Base-by-base conservation (phyloP, 2,888 invertebrate species). In the Hyposoter didymator region DNA sequence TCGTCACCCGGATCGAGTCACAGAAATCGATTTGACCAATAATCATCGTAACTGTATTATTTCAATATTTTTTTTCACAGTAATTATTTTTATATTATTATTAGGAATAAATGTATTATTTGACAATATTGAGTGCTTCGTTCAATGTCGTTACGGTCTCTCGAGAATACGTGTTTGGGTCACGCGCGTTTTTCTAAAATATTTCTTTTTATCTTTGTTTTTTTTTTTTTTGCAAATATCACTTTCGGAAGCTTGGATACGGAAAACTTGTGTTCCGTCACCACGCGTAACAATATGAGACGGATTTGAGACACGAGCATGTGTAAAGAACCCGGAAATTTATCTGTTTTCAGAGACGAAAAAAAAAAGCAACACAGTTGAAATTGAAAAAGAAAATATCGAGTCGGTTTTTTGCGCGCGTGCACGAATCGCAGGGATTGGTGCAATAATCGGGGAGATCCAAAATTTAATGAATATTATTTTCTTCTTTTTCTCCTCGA, bases 361-460 rank as follows among this genome's bases (percentile, higher is more conserved):
- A 76, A 79, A 83, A 70, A 76, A 69, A 59, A 74, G 32, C 72
- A 55, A 55, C 47, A 59, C 75, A 52, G 22, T 64, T n/a, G 69
- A 78, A 78, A 49, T 75, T 43, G 32, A 28, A 22, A 14, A 49
- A 70, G 55, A 69, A 78, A 52, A 59, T 52, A 70, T 35, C 35
- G 43, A 70, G 55, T 19, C 35, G 47, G 35, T 66, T 45, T 39
- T 39, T 82, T 73, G 70, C 66, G 69, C 69, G 74, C 74, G 78
- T 79, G 78, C 82, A 85, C 85, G 75, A 82, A 85, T 78, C 64
- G 52, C 75, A 79, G 85, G 82, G 85, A 85, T 85, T 82, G 59
- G 85, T 85, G 85, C 85, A 85, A 85, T 85, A 84, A 79, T 75
- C 55, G 79, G 47, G 76, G 79, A 59, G 75, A 79, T 78, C 59